Base-by-base conservation (phyloP, 2,888 invertebrate genomes). In the Anarsia innoxiella region DNA sequence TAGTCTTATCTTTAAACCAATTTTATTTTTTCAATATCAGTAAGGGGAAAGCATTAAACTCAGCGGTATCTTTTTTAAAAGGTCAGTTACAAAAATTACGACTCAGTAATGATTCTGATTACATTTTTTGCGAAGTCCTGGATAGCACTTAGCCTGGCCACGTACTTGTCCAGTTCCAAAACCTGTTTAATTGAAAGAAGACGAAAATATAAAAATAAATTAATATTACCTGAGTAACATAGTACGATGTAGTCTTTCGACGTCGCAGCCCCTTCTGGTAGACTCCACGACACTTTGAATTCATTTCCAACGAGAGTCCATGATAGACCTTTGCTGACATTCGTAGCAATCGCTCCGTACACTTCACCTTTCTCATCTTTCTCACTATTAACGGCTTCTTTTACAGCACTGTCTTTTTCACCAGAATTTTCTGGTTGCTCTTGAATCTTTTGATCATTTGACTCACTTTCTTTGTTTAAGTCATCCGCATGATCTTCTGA, bases 211-310 rank as follows among this genome's bases (percentile, higher is more conserved):
- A 19, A 5, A 19, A 5, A 5, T 19, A 12, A 6, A 23, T n/a
- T n/a, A n/a, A 12, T 65, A 86, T 78, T 56, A 89, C 89, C 88
- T 77, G 72, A 62, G 56, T 67, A 78, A 60, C 85, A 88, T 47
- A 89, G 62, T 32, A 84, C 87, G 53, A 89, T 74, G 65, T 86
- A 88, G 58, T 89, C 88, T 34, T 63, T 54, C 34, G 55, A 15
- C 26, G 75, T 62, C 5, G 67, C 59, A 12, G 54, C 51, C 34
- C 75, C 84, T 38, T 84, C 76, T 9, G 73, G 68, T 29, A 88
- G 56, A 38, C 62, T 71, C 88, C 88, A 88, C 49, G 75, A 69
- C 44, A 82, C 60, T 41, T 63, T 68, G 41, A 69, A 70, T 46
- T 78, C 69, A 45, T 49, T 69, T 26, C 73, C 76, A 45, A 86